phyloP scores from a whole-genome alignment of 1,140 invertebrate genomes.

The Achatina immaculata region DNA sequence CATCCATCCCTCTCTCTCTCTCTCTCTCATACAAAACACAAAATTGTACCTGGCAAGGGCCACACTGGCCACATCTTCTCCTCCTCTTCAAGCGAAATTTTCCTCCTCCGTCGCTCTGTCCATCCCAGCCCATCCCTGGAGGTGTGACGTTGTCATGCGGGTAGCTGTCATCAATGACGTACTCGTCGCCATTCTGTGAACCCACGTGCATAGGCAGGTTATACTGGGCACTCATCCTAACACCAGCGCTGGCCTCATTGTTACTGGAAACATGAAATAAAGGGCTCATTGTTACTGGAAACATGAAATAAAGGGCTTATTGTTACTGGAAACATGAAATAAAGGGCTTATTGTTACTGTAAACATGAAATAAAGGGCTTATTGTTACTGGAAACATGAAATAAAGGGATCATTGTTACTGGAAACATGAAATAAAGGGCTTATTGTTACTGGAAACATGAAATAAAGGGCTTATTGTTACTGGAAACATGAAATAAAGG shows the following conservation, averaged over 20 bases:
- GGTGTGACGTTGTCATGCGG: constrained; percentile 37
- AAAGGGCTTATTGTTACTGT: too few relatives aligned
- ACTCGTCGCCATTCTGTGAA: constrained; percentile 27
- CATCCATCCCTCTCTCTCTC: too few relatives aligned
- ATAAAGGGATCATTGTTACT: too few relatives aligned
- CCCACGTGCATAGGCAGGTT: constrained; percentile 40
- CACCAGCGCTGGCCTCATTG: background rate
- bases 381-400: too few relatives aligned
- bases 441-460: too few relatives aligned
- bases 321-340: too few relatives aligned
- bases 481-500: too few relatives aligned
- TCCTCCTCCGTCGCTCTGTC: constrained; percentile 48
- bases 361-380: too few relatives aligned
- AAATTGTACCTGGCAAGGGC: constrained; percentile 59
- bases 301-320: background rate
- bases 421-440: too few relatives aligned
- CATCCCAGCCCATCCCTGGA: constrained; percentile 42
- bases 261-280: too few relatives aligned
- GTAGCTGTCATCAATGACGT: constrained; percentile 27
- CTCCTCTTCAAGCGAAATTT: constrained; percentile 60
- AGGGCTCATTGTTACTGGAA: background rate
- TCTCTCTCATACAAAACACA: too few relatives aligned
- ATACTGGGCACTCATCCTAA: constrained; percentile 33
- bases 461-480: too few relatives aligned
- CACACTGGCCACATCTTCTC: constrained; percentile 64